These are phyloP conservation scores for Theonella swinhoei DNA, from an alignment of 37 sponge, comb jelly and placozoan species.

Conservation along the genomic window DNA sequence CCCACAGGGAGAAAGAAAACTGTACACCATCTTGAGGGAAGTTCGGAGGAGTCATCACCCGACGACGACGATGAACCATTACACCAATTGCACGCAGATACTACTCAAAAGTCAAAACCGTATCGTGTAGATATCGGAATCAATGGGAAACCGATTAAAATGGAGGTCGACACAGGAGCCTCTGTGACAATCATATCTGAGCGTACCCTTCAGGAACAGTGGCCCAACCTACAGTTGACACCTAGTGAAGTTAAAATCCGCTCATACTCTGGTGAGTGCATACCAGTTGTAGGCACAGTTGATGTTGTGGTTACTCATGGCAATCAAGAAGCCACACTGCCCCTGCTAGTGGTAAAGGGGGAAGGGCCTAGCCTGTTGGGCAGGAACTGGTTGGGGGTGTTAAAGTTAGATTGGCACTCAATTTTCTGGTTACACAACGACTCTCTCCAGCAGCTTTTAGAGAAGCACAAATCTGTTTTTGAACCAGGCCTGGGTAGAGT, in stretches of 20 bases:
- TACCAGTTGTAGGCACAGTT: slow-evolving; percentile 13
- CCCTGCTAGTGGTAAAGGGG: too few relatives aligned
- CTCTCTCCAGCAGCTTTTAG: too few relatives aligned
- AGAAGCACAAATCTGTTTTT: too few relatives aligned
- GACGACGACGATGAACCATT: not conserved
- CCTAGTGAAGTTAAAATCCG: not conserved
- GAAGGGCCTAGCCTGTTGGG: too few relatives aligned
- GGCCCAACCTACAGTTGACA: not conserved
- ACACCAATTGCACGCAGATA: not conserved
- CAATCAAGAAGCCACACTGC: too few relatives aligned
- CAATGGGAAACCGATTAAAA: not conserved
- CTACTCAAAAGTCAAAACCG: not conserved
- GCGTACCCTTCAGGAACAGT: not conserved
- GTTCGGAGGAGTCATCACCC: too few relatives aligned
- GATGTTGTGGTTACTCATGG: too few relatives aligned
- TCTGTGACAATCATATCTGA: not conserved
- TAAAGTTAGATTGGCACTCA: too few relatives aligned
- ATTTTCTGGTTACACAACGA: too few relatives aligned
- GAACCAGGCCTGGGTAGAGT: too few relatives aligned
- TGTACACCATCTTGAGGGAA: slow-evolving; percentile 3
- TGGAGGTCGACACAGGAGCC: slow-evolving; percentile 38
- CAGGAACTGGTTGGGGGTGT: too few relatives aligned
- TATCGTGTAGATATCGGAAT: not conserved
- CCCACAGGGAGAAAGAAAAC: not conserved
- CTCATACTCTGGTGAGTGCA: not conserved